A percentile compares a stretch with the other conserved stretches of the same genome.
These are phyloP conservation scores for Drosophila truncata DNA, from an alignment of 1,140 invertebrate genomes.

Conservation along the genomic window DNA sequence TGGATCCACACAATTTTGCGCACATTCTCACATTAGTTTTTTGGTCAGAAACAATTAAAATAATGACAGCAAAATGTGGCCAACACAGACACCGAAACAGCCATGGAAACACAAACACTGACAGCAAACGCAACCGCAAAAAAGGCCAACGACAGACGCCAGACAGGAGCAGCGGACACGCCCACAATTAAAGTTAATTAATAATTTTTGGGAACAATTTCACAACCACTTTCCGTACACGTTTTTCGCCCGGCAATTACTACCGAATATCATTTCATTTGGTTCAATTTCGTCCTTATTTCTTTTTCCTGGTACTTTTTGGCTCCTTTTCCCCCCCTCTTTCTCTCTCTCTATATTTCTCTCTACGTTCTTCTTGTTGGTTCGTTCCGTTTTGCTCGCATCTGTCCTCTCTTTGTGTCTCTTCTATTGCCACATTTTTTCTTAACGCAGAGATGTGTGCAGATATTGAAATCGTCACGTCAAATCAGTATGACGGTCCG, in stretches of 20 bases:
- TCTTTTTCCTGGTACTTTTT: slow-evolving; percentile 40
- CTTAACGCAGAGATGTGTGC: slow-evolving; percentile 86
- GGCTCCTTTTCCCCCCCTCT: slow-evolving; percentile 36
- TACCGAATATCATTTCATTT: slow-evolving; percentile 31
- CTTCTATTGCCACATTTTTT: slow-evolving; percentile 86
- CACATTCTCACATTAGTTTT: slow-evolving; percentile 58
- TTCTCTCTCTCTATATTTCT: slow-evolving; percentile 35
- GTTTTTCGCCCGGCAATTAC: slow-evolving; percentile 25
- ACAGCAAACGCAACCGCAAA: slow-evolving; percentile 40
- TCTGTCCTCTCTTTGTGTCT: slow-evolving; percentile 82
- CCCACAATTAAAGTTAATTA: slow-evolving; percentile 43
- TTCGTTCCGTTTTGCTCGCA: slow-evolving; percentile 69
- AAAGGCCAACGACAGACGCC: slow-evolving; percentile 20
- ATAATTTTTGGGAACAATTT: slow-evolving; percentile 18
- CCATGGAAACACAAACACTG: background rate
- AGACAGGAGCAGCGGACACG: slow-evolving; percentile 27
- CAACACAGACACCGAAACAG: background rate
- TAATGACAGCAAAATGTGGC: slow-evolving; percentile 54
- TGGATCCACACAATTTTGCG: slow-evolving; percentile 47
- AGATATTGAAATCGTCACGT: slow-evolving; percentile 95
- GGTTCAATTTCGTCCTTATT: slow-evolving; percentile 1
- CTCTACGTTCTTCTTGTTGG: slow-evolving; percentile 60
- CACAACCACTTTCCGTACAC: slow-evolving; percentile 15
- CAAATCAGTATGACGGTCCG: slow-evolving; percentile 95
- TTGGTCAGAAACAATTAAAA: slow-evolving; percentile 68